Conservation (phyloP, 2,797 vertebrate species). For the Myotis planiceps region DNA sequence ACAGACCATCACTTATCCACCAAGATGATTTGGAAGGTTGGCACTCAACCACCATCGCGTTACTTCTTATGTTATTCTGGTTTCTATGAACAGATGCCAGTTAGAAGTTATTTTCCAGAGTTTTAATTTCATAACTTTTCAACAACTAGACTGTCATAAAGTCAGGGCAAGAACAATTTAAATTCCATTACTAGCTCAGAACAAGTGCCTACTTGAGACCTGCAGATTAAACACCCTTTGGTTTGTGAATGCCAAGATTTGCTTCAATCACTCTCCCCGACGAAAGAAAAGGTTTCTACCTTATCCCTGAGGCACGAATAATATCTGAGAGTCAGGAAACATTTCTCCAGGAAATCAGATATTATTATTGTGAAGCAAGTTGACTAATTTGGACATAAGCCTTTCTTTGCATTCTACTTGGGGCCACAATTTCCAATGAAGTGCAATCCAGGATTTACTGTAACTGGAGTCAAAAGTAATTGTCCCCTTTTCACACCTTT, state of each 20-base stretch:
- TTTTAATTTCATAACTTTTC: not conserved
- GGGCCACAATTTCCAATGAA: not conserved
- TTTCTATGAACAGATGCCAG: not conserved
- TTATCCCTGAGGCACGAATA: not conserved
- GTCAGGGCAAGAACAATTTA: not conserved
- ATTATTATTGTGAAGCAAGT: not conserved
- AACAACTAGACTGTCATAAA: not conserved
- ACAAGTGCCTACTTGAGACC: not conserved
- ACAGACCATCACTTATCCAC: too few relatives aligned
- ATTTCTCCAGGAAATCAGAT: not conserved
- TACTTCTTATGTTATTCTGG: not conserved
- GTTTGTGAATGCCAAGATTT: not conserved
- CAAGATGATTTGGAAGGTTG: not conserved
- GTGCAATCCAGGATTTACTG: not conserved
- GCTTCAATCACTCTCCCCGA: not conserved
- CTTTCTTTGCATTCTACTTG: not conserved
- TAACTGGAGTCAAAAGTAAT: not conserved
- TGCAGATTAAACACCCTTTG: not conserved
- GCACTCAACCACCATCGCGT: accelerated
- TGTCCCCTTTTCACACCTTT: not conserved
- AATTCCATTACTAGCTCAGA: not conserved
- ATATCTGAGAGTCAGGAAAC: not conserved
- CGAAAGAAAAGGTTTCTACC: not conserved
- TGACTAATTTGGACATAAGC: not conserved
- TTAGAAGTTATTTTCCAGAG: not conserved